Base-by-base conservation (phyloP, 2,888 invertebrate species). In the Athrips mouffetella region DNA sequence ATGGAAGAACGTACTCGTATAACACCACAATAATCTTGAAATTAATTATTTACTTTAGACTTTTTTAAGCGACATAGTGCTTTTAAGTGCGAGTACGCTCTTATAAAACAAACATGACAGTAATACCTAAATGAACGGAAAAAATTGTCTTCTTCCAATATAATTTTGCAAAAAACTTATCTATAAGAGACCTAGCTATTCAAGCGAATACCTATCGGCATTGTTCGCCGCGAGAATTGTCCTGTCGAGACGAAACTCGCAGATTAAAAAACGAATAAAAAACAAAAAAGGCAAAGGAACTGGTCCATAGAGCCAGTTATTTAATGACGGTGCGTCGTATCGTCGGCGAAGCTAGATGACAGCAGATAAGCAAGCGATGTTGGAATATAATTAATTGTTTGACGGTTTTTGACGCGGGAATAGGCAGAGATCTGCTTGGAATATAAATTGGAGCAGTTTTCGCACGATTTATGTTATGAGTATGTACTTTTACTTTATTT, bases 321-420 rank as follows among this genome's bases (percentile, higher is more conserved):
- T n/a, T 44, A 44, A 44, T 44, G 44, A 44, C 18, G 42, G n/a
- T n/a, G 42, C 42, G 44, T 44, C 44, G 44, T 18, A 10, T 16
- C 21, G 11, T 44, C 44, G 44, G 30, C 30, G 44, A 11, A 11
- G 44, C 60, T 67, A 80, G 80, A 82, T 83, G 82, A 80, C 80
- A 76, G 68, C 57, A 67, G 79, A 82, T 83, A 80, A 73, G 11
- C 31, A n/a, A 10, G 20, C 51, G 73, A 74, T 73, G 67, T 48
- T 18, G 44, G 50, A 57, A 62, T 30, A 44, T 30, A 44, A 68
- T 65, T 65, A 66, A 63, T 63, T 57, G 62, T 49, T 47, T 52
- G 52, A 52, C 52, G 47, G 42, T 45, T 45, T 20, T 30, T 46
- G 35, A 25, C 25, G 47, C 40, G 37, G 13, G 40, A 23, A n/a